A percentile compares a stretch with the other conserved stretches of the same genome.
Evolutionary conservation across 2,888 invertebrate species (phyloP).

Genomic region (Noctua fimbriata): DNA sequence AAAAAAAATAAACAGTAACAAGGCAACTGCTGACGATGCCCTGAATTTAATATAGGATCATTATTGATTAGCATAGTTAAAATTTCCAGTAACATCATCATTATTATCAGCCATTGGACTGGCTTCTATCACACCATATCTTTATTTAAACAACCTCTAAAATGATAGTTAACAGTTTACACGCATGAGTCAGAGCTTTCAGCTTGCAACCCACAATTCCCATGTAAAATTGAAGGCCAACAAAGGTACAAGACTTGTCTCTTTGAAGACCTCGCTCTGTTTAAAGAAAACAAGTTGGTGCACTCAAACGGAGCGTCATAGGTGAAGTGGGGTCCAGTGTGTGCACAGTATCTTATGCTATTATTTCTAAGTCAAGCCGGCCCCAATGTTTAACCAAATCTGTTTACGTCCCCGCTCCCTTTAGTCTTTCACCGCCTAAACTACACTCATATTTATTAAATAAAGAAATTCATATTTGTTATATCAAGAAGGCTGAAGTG

Average conservation of each 20-base stretch:
- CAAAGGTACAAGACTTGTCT: constrained; percentile 69
- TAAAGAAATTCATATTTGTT: constrained; percentile 70
- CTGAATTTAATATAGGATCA: background rate
- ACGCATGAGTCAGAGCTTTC: constrained; percentile 47
- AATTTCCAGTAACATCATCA: background rate
- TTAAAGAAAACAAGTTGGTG: constrained; percentile 87
- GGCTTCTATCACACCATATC: constrained; percentile 35
- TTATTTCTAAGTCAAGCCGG: constrained; percentile 88
- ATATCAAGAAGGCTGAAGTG: constrained; percentile 67
- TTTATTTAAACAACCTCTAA: constrained; percentile 51
- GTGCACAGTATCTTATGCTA: constrained; percentile 88
- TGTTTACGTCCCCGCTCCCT: constrained; percentile 84
- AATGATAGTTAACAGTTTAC: constrained; percentile 47
- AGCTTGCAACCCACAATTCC: constrained; percentile 66
- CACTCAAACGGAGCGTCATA: constrained; percentile 84
- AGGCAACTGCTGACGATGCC: background rate
- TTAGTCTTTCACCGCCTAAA: constrained; percentile 86
- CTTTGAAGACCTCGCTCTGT: constrained; percentile 80
- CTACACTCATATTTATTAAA: constrained; percentile 78
- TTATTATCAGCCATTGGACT: constrained; percentile 42
- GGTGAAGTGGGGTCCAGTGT: constrained; percentile 84
- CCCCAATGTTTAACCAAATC: constrained; percentile 87
- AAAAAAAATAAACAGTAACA: background rate
- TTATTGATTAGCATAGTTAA: constrained; percentile 1
- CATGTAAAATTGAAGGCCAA: constrained; percentile 68